Evolutionary conservation across 2,888 invertebrate genomes (phyloP).

Genomic region (Phaonia tiefii): DNA sequence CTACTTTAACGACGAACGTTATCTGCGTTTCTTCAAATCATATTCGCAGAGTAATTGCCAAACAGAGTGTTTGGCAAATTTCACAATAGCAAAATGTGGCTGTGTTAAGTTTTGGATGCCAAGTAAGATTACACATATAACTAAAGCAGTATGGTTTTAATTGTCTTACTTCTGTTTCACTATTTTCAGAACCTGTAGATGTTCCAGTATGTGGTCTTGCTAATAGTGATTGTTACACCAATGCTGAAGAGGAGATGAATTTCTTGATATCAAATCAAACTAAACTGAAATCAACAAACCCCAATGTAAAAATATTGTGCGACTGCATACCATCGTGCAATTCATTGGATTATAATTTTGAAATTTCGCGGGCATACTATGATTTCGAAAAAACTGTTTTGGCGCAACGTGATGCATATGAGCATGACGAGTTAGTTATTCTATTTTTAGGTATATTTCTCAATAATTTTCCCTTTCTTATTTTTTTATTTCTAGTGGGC

Average conservation of each 20-base stretch:
- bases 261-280: constrained; percentile 75
- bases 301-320: constrained; percentile 72
- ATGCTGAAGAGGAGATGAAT: constrained; percentile 75
- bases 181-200: constrained; percentile 73
- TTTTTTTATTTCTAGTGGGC: constrained; percentile 76
- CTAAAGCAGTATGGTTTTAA: not conserved
- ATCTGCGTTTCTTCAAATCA: constrained; percentile 84
- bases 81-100: constrained; percentile 83
- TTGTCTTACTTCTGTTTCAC: not conserved
- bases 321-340: constrained; percentile 79
- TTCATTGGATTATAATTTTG: constrained; percentile 78
- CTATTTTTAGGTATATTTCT: not conserved
- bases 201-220: constrained; percentile 78
- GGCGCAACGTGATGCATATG: constrained; percentile 75
- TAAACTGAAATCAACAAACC: constrained; percentile 70
- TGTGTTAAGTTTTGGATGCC: constrained; percentile 89
- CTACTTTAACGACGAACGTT: constrained; percentile 85
- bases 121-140: constrained; percentile 69
- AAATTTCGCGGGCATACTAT: constrained; percentile 76
- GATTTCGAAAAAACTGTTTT: constrained; percentile 72
- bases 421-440: constrained; percentile 74
- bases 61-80: constrained; percentile 87
- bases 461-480: not conserved
- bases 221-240: constrained; percentile 76
- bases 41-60: constrained; percentile 89